A percentile compares a stretch with the other conserved stretches of the same genome.
phyloP scores from a whole-genome alignment of 92 coral and sea anemone genomes.

The Muricea muricata region DNA sequence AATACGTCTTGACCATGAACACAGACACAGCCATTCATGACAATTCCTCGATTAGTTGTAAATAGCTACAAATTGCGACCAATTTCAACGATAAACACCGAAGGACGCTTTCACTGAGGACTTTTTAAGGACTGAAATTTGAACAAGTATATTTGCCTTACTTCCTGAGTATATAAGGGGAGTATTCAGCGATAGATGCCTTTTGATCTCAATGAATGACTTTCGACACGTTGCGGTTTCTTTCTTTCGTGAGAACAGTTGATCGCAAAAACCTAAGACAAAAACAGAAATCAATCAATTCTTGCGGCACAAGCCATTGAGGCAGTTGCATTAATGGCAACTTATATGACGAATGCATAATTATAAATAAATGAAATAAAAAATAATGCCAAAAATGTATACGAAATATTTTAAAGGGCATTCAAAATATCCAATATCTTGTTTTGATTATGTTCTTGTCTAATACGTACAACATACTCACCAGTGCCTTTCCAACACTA shows the following conservation, averaged over 20 bases:
- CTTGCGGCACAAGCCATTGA: neutral
- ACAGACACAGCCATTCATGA: conserved; percentile 48
- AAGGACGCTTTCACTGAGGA: neutral
- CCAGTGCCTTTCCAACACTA: neutral
- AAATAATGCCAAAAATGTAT: neutral
- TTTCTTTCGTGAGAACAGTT: neutral
- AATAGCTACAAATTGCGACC: conserved; percentile 22
- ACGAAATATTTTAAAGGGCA: neutral
- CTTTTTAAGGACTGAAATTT: neutral
- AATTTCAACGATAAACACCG: conserved; percentile 12
- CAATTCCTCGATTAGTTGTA: conserved; percentile 15
- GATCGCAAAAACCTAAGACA: neutral
- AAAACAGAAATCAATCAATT: neutral
- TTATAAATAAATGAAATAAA: neutral
- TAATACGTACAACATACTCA: conserved; percentile 4
- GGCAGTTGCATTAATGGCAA: neutral
- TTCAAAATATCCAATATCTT: neutral
- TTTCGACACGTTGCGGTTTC: neutral
- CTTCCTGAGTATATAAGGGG: neutral
- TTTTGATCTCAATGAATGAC: neutral
- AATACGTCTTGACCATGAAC: conserved; percentile 42
- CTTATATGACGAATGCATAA: neutral
- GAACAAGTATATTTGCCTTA: neutral
- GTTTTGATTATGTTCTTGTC: neutral
- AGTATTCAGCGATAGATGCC: neutral